Conservation (phyloP, 2,888 invertebrate genomes). For the Rapana venosa region DNA sequence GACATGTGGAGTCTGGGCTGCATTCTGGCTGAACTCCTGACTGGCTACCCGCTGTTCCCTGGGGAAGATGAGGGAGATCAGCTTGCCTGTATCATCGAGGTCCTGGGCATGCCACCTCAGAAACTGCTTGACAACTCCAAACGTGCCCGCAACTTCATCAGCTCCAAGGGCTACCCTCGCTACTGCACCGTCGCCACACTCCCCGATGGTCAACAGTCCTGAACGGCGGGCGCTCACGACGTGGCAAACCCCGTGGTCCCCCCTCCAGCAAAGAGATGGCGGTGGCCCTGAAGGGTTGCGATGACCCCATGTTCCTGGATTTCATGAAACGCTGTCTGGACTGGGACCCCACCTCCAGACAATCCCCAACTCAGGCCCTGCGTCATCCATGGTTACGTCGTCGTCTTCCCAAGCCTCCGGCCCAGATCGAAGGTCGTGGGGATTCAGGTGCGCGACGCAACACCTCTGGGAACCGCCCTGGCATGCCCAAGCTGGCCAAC, state of each 20-base stretch:
- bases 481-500: slow-evolving; percentile 67
- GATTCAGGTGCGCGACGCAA: slow-evolving; percentile 59
- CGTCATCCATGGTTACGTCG: slow-evolving; percentile 80
- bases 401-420: slow-evolving; percentile 74
- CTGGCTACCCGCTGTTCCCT: slow-evolving; percentile 97
- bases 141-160: slow-evolving; percentile 95
- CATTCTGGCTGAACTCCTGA: slow-evolving; percentile 96
- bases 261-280: slow-evolving; percentile 95
- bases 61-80: slow-evolving; percentile 99
- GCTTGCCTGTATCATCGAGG: slow-evolving; percentile 97
- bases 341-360: slow-evolving; percentile 96
- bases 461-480: slow-evolving; percentile 59
- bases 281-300: slow-evolving; percentile 86
- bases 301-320: slow-evolving; percentile 96
- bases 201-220: slow-evolving; percentile 92
- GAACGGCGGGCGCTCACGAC: slow-evolving; percentile 89
- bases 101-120: slow-evolving; percentile 93
- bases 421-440: slow-evolving; percentile 60
- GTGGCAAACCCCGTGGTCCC: slow-evolving; percentile 96
- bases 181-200: slow-evolving; percentile 93
- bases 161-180: slow-evolving; percentile 90
- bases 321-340: slow-evolving; percentile 97
- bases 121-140: slow-evolving; percentile 93
- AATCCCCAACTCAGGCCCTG: slow-evolving; percentile 93
- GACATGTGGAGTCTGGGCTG: slow-evolving; percentile 84